Percentiles rank a stretch among this genome's conserved stretches.
Conservation (phyloP, 2,113 vertebrate species). For the Centropus bengalensis region DNA sequence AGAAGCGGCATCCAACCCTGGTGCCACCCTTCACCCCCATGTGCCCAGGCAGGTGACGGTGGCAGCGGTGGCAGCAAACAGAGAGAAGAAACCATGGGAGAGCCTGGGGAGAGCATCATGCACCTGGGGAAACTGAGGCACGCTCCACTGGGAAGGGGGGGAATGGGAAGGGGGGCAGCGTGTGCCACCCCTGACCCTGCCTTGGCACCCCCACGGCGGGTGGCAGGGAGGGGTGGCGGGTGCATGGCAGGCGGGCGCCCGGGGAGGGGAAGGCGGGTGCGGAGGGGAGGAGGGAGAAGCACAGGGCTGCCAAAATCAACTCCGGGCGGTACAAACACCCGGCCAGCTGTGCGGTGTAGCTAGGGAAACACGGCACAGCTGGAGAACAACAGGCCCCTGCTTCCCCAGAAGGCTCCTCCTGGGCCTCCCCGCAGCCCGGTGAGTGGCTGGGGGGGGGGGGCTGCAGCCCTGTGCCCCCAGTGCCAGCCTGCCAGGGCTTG, state of each 20-base stretch:
- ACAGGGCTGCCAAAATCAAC: conserved; percentile 58
- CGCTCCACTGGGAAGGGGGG: fast-evolving
- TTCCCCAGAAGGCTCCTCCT: conserved; percentile 35
- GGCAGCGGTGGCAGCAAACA: not conserved
- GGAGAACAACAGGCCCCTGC: conserved; percentile 56
- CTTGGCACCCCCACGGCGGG: not conserved
- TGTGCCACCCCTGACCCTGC: not conserved
- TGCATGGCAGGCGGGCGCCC: not conserved
- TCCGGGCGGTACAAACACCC: conserved; percentile 58
- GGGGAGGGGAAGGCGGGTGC: not conserved
- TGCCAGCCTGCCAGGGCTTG: not conserved
- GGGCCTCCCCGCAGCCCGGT: not conserved
- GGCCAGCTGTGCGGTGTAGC: conserved; percentile 62
- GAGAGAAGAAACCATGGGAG: not conserved
- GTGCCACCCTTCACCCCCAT: not conserved
- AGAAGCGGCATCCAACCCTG: not conserved
- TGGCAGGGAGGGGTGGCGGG: not conserved
- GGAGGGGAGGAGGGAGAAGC: conserved; percentile 13
- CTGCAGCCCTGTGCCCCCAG: fast-evolving
- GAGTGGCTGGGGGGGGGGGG: not conserved
- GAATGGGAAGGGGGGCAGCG: fast-evolving
- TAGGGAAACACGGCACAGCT: conserved; percentile 67
- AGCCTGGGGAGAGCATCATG: not conserved
- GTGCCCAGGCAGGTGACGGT: not conserved
- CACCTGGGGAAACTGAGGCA: conserved; percentile 31